Percentiles rank a stretch among this genome's conserved stretches.
These are phyloP conservation scores for Meda fulgida DNA, from an alignment of 2,797 vertebrate species.

Conservation along the genomic window DNA sequence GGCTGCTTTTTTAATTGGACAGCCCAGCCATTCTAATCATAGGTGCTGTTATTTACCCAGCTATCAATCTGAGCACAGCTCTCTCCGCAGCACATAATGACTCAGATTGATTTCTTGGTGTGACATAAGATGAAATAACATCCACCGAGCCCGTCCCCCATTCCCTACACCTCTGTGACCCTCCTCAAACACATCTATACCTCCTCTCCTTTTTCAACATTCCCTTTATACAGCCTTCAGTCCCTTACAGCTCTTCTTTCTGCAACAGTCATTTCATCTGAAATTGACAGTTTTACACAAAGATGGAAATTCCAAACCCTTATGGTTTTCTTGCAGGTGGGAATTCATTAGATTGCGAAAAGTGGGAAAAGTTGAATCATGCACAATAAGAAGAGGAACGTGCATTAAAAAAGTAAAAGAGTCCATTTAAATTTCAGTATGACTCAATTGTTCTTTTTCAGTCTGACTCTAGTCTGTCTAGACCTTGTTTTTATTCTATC, in stretches of 20 bases:
- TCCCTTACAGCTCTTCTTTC: neutral
- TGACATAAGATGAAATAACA: conserved; percentile 59
- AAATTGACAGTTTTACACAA: neutral
- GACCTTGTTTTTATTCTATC: neutral
- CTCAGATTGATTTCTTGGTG: conserved; percentile 54
- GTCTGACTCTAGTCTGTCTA: neutral
- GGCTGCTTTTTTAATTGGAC: conserved; percentile 46
- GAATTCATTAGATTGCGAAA: neutral
- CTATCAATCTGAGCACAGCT: conserved; percentile 58
- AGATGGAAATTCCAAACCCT: neutral
- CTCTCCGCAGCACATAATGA: conserved; percentile 49
- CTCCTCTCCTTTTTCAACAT: conserved; percentile 3
- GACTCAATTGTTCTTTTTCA: neutral
- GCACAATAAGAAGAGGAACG: neutral
- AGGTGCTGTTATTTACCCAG: conserved; percentile 58
- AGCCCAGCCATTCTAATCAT: conserved; percentile 55
- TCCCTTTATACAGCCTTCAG: neutral
- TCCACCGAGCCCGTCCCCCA: conserved; percentile 24
- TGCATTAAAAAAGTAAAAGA: neutral
- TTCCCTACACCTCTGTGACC: conserved; percentile 19
- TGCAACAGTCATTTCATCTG: neutral
- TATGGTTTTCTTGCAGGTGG: neutral
- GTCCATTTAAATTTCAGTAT: neutral
- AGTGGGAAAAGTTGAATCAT: neutral
- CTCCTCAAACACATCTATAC: conserved; percentile 15